These are phyloP conservation scores for Turritopsis rubra DNA, from an alignment of 30 jellyfish, hydroid and myxozoan species.

Conservation along the genomic window DNA sequence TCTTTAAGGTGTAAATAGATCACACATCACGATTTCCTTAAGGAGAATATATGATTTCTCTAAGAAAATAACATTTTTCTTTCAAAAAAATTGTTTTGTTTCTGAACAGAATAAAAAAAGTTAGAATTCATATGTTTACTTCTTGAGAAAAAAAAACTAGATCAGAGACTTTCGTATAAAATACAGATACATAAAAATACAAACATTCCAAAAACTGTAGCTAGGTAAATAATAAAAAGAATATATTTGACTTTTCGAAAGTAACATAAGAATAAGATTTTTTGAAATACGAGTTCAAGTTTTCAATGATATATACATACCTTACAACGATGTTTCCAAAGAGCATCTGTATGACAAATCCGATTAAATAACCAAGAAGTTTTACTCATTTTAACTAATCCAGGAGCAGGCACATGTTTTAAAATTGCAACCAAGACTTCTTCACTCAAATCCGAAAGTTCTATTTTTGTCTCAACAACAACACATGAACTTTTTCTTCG, in stretches of 20 bases:
- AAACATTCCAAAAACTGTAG: not conserved
- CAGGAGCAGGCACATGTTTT: conserved; percentile 87
- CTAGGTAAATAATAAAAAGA: not conserved
- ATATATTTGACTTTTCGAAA: not conserved
- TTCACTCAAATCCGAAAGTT: conserved; percentile 76
- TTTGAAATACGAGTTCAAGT: not conserved
- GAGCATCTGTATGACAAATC: conserved; percentile 73
- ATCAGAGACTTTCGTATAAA: not conserved
- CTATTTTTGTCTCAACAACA: conserved; percentile 24
- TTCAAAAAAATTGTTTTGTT: not conserved
- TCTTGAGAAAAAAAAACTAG: not conserved
- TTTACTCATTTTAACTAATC: conserved; percentile 72
- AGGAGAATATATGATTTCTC: not conserved
- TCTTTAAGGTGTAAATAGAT: not conserved
- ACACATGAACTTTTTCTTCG: not conserved
- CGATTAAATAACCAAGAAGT: conserved; percentile 79
- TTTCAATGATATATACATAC: conserved; percentile 28
- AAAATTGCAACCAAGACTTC: conserved; percentile 67
- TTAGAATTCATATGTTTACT: not conserved
- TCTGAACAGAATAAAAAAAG: not conserved
- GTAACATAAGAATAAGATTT: no score
- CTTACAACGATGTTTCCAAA: conserved; percentile 93
- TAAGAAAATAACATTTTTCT: not conserved
- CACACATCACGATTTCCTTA: not conserved
- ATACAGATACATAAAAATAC: not conserved